Evolutionary conservation across 2,113 vertebrate species (phyloP), one percentile per base, ranked within the genome.

Genomic region (Calyptommatus sinebrachiatus): DNA sequence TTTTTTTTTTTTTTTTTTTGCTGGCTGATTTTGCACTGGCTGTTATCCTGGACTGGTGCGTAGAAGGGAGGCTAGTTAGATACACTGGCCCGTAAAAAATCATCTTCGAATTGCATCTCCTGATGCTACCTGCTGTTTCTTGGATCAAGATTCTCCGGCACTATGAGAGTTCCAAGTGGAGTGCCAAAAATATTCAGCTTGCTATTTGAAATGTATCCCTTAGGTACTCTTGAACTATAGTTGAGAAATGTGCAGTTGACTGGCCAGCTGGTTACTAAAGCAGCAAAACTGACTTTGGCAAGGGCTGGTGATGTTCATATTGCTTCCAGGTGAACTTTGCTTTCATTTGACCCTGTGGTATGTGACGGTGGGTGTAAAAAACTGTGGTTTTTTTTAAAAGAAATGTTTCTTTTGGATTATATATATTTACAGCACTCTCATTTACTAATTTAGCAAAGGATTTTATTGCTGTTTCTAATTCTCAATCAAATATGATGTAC

Each of bases 131-230:
- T 29, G 73, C 74, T 86, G 79, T 76, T 65, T 89, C 50, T 48
- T 70, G 85, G 81, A 83, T 41, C 79, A 26, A 68, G 53, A 75
- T 82, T 71, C 84, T 48, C 28, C 46, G 83, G n/a, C 50, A 20
- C 31, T 61, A 18, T 61, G 35, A 46, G 87, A 73, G 73, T 26
- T 85, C 76, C 78, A 76, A 84, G 20, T 14, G 71, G 79, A 74
- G 11, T 88, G 77, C 69, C 71, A 82, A 63, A 84, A 92, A 76
- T 71, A 76, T 26, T 84, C 84, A 45, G 69, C 28, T 88, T 65
- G 61, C 78, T 71, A 81, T 85, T 80, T 85, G 48, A 84, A 80
- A 83, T 14, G 26, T 57, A 63, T 69, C 66, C 72, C 71, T 79
- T 70, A 70, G 77, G 82, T 83, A 69, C 57, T 35, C 14, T 63